phyloP scores from a whole-genome alignment of 1,140 invertebrate species.

The Drosophila biarmipes region DNA sequence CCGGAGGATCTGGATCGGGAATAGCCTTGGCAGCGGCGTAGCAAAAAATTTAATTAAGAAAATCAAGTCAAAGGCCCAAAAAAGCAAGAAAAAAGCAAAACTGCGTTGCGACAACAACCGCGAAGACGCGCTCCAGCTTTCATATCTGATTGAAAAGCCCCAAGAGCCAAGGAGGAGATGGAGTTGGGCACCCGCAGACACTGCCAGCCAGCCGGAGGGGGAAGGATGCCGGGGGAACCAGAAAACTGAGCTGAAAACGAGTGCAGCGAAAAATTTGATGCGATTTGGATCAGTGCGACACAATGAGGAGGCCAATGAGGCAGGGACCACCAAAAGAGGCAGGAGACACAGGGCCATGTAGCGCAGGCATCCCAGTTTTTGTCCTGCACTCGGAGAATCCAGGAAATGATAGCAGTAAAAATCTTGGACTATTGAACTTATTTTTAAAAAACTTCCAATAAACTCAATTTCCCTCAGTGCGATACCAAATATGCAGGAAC shows the following conservation, averaged over 20 bases:
- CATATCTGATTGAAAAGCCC: slow-evolving; percentile 78
- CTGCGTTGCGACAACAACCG: slow-evolving; percentile 67
- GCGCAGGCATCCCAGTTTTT: slow-evolving; percentile 18
- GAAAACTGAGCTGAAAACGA: slow-evolving; percentile 65
- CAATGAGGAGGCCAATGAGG: slow-evolving; percentile 68
- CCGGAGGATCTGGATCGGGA: slow-evolving; percentile 32
- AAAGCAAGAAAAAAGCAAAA: slow-evolving; percentile 39
- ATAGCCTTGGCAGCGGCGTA: slow-evolving; percentile 74
- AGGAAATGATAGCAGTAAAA: too few species aligned
- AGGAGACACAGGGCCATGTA: slow-evolving; percentile 44
- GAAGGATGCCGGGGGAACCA: slow-evolving; percentile 31
- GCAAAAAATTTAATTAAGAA: slow-evolving; percentile 83
- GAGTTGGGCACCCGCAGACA: slow-evolving; percentile 23
- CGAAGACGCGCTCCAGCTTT: slow-evolving; percentile 79
- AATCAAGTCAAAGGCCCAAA: slow-evolving; percentile 77
- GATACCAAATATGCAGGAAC: too few species aligned
- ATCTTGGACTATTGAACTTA: too few species aligned
- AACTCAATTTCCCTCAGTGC: too few species aligned
- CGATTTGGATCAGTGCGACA: slow-evolving; percentile 77
- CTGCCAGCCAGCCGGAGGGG: slow-evolving; percentile 11
- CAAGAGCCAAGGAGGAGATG: slow-evolving; percentile 58
- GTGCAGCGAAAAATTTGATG: slow-evolving; percentile 73
- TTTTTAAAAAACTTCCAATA: too few species aligned
- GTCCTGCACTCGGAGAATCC: slow-evolving; percentile 1
- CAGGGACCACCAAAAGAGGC: slow-evolving; percentile 72